Conservation (phyloP, 2,888 invertebrate species). For the Siphlonurus alternatus region DNA sequence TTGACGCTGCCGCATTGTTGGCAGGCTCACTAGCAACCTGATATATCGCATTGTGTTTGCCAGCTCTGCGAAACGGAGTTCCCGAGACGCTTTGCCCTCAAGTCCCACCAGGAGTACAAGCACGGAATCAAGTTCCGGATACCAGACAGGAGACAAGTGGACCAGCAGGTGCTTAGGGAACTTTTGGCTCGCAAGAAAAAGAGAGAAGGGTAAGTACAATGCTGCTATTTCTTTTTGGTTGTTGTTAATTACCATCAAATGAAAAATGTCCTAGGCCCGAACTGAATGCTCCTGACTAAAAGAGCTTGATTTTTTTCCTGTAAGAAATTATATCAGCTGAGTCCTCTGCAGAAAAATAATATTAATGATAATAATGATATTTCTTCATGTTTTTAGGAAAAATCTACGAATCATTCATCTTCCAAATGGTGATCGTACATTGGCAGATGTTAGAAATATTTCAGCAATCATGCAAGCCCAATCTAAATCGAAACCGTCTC, state of each 20-base stretch:
- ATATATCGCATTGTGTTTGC: constrained; percentile 35
- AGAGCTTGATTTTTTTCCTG: background rate
- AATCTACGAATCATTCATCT: constrained; percentile 22
- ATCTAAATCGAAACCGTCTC: background rate
- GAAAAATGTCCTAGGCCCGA: background rate
- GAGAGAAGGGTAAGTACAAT: constrained; percentile 13
- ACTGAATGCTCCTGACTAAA: background rate
- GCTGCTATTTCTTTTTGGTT: background rate
- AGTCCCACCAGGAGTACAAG: constrained; percentile 38
- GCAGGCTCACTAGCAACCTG: constrained; percentile 33
- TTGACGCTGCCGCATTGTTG: constrained; percentile 6
- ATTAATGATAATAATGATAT: constrained; percentile 13
- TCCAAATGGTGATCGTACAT: constrained; percentile 22
- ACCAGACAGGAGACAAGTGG: constrained; percentile 12
- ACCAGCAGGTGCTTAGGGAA: constrained; percentile 11
- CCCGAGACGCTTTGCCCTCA: constrained; percentile 32
- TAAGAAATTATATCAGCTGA: constrained; percentile 13
- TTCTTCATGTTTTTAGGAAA: constrained; percentile 17
- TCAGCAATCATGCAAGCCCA: background rate
- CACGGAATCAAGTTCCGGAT: constrained; percentile 30
- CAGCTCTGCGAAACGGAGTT: constrained; percentile 36
- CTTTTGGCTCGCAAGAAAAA: constrained; percentile 12
- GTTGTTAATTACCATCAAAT: background rate
- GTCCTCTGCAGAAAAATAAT: constrained; percentile 18
- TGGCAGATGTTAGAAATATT: constrained; percentile 20